These are phyloP conservation scores for Knipowitschia caucasica DNA, from an alignment of 2,797 vertebrate species.

Conservation along the genomic window DNA sequence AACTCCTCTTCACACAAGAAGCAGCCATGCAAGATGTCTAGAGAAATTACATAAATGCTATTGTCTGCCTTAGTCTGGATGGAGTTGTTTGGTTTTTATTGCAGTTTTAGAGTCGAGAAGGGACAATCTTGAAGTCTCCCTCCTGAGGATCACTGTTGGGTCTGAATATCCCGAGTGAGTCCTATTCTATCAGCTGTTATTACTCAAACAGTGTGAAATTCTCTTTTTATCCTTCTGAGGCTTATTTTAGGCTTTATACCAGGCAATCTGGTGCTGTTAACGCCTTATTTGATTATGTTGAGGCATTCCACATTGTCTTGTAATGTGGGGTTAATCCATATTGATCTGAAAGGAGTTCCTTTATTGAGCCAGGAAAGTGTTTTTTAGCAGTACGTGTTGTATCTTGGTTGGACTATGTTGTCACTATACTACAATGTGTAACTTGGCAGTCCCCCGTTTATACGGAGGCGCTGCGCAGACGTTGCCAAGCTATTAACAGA, in stretches of 20 bases:
- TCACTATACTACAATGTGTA: too few relatives aligned
- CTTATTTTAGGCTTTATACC: neutral
- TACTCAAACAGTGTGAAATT: conserved; percentile 1
- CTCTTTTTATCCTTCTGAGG: conserved; percentile 1
- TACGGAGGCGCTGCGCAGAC: too few relatives aligned
- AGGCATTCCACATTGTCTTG: too few relatives aligned
- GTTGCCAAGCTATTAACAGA: too few relatives aligned
- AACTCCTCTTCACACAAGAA: conserved; percentile 24
- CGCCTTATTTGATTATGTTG: neutral
- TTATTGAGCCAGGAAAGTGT: too few relatives aligned
- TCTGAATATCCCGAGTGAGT: conserved; percentile 5
- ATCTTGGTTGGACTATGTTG: too few relatives aligned
- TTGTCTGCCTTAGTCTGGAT: conserved; percentile 12
- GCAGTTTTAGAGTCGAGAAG: conserved; percentile 15
- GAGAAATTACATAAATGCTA: conserved; percentile 8
- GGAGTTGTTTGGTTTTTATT: conserved; percentile 8
- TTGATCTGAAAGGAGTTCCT: too few relatives aligned
- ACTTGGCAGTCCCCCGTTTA: too few relatives aligned
- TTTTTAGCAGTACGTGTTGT: too few relatives aligned
- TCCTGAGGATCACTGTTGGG: neutral
- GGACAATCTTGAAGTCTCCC: conserved; percentile 7
- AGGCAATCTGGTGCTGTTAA: neutral
- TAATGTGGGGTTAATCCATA: too few relatives aligned
- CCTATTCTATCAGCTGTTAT: conserved; percentile 6
- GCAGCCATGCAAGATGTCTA: neutral